A percentile compares a stretch with the other conserved stretches of the same genome.
Conservation (phyloP, 92 coral and sea anemone genomes). For the Epizoanthus scotinus region DNA sequence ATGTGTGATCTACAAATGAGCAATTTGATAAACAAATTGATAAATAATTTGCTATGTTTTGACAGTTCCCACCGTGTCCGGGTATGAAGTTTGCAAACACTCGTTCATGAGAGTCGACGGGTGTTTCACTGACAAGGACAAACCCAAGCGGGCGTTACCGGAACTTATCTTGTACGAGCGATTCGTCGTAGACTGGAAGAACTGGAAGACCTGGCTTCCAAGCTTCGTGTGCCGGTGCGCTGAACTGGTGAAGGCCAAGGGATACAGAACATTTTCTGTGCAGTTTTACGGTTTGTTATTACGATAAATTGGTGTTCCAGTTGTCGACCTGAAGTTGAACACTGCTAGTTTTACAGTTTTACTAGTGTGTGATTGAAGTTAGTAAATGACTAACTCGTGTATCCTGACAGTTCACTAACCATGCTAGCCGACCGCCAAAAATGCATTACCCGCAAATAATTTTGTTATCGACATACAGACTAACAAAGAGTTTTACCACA, state of each 20-base stretch:
- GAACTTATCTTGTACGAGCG: constrained; percentile 25
- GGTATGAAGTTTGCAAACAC: constrained; percentile 5
- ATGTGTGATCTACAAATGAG: too few species aligned
- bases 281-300: constrained; percentile 31
- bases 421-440: too few species aligned
- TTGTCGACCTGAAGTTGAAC: too few species aligned
- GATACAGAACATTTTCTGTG: constrained; percentile 24
- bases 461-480: too few species aligned
- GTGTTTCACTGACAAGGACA: not conserved
- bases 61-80: not conserved
- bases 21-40: too few species aligned
- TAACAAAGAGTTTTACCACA: too few species aligned
- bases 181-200: constrained; percentile 10
- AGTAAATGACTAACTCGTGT: too few species aligned
- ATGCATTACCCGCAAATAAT: too few species aligned
- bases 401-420: too few species aligned
- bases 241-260: constrained; percentile 20
- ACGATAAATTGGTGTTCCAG: not conserved
- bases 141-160: not conserved
- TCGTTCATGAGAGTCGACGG: constrained; percentile 19
- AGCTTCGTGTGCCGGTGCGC: constrained; percentile 38
- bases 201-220: constrained; percentile 36
- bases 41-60: too few species aligned
- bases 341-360: too few species aligned
- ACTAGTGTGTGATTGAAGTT: too few species aligned